Evolutionary conservation across 2,797 vertebrate genomes (phyloP).

Genomic region (Clarias platycephalus): DNA sequence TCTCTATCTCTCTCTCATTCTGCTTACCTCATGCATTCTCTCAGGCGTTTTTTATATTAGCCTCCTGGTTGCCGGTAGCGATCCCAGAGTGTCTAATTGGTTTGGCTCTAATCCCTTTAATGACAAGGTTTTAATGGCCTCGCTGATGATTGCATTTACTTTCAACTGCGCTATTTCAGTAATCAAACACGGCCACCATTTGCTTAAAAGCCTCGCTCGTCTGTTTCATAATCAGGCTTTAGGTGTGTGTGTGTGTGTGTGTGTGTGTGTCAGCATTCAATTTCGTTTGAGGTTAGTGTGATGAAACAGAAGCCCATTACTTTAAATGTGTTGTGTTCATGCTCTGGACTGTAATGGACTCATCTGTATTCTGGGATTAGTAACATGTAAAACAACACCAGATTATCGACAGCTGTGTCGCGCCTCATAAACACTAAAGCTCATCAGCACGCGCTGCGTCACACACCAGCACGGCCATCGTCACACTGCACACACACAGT

Average conservation of each 20-base stretch:
- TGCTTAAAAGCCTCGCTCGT: conserved; percentile 68
- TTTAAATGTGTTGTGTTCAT: conserved; percentile 41
- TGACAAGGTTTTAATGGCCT: conserved; percentile 71
- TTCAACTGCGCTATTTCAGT: conserved; percentile 67
- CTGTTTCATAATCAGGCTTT: conserved; percentile 43
- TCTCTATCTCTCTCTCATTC: background rate
- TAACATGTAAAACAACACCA: conserved; percentile 40
- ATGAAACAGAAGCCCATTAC: conserved; percentile 46
- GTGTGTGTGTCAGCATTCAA: conserved; percentile 13
- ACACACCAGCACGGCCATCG: background rate
- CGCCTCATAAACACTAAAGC: conserved; percentile 25
- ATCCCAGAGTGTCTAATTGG: conserved; percentile 71
- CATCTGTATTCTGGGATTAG: conserved; percentile 45
- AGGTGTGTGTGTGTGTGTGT: conserved; percentile 26
- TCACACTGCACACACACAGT: background rate
- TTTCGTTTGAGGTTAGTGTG: conserved; percentile 14
- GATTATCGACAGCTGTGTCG: conserved; percentile 41
- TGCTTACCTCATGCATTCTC: conserved; percentile 29
- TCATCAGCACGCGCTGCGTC: background rate
- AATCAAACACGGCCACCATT: conserved; percentile 67
- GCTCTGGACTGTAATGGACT: conserved; percentile 38
- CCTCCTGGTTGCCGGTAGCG: conserved; percentile 61
- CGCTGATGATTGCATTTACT: conserved; percentile 64
- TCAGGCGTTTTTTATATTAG: conserved; percentile 53
- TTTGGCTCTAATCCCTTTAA: conserved; percentile 71